These are phyloP conservation scores for Pteropus alecto DNA, from an alignment of 2,113 vertebrate species.

Conservation along the genomic window DNA sequence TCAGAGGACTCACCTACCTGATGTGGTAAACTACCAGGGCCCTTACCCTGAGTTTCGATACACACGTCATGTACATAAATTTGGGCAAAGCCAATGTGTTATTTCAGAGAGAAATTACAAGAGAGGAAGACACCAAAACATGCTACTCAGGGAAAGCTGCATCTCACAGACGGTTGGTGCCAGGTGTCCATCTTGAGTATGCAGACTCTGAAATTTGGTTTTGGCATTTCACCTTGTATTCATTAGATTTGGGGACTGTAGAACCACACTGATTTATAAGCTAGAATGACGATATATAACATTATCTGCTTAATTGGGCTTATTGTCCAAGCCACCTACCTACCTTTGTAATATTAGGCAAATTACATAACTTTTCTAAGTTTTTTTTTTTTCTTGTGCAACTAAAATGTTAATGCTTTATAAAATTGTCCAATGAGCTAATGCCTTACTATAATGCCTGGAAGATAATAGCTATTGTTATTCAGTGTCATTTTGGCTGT, in stretches of 20 bases:
- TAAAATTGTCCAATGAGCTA: background rate
- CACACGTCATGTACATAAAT: background rate
- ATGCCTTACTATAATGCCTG: background rate
- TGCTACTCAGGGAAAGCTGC: background rate
- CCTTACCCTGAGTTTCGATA: background rate
- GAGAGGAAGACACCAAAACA: background rate
- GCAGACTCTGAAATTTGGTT: background rate
- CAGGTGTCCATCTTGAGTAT: background rate
- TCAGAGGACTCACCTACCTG: background rate
- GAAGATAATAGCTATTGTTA: background rate
- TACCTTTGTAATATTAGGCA: background rate
- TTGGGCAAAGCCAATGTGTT: background rate
- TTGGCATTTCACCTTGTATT: background rate
- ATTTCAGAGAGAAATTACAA: background rate
- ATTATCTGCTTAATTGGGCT: background rate
- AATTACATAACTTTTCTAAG: background rate
- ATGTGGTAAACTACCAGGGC: background rate
- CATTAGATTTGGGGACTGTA: background rate
- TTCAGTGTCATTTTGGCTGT: background rate
- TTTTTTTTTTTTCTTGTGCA: background rate
- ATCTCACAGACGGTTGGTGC: background rate
- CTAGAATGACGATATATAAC: background rate
- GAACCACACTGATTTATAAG: background rate
- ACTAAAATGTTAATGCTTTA: background rate
- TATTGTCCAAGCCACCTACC: background rate